Conservation (phyloP, 2,797 vertebrate genomes). For the Tiaroga cobitis region DNA sequence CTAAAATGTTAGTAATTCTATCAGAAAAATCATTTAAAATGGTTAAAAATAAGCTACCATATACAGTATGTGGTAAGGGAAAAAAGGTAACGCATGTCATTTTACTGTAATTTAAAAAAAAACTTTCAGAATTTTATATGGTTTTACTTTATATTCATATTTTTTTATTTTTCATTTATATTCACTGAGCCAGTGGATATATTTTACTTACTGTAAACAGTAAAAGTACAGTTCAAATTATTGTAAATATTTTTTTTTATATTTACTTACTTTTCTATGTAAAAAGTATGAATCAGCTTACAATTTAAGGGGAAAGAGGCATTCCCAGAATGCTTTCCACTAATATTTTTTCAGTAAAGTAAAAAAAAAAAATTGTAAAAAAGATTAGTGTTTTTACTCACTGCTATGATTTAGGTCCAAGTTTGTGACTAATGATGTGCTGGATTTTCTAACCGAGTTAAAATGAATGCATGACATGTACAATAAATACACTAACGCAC, state of each 20-base stretch:
- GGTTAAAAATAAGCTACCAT: background rate
- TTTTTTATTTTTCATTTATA: background rate
- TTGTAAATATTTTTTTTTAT: background rate
- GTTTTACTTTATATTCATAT: background rate
- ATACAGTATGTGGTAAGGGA: too few relatives aligned
- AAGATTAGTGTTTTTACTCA: background rate
- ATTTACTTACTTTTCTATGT: background rate
- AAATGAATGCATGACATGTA: background rate
- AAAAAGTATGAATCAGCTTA: background rate
- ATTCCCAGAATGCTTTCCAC: background rate
- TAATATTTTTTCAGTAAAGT: background rate
- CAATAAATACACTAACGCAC: background rate
- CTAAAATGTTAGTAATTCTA: background rate
- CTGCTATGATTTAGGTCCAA: background rate
- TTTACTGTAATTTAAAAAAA: background rate
- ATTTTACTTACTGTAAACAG: background rate
- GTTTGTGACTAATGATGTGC: background rate
- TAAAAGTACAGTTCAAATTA: background rate
- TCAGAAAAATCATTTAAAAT: background rate
- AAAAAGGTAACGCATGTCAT: background rate
- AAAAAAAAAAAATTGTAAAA: background rate
- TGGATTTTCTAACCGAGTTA: background rate
- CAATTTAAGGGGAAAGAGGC: background rate
- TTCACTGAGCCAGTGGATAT: background rate
- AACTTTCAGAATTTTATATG: background rate